A percentile compares a stretch with the other conserved stretches of the same genome.
These are phyloP conservation scores for Melanotaenia parkinsoni DNA, from an alignment of 2,797 vertebrate species.

Conservation along the genomic window DNA sequence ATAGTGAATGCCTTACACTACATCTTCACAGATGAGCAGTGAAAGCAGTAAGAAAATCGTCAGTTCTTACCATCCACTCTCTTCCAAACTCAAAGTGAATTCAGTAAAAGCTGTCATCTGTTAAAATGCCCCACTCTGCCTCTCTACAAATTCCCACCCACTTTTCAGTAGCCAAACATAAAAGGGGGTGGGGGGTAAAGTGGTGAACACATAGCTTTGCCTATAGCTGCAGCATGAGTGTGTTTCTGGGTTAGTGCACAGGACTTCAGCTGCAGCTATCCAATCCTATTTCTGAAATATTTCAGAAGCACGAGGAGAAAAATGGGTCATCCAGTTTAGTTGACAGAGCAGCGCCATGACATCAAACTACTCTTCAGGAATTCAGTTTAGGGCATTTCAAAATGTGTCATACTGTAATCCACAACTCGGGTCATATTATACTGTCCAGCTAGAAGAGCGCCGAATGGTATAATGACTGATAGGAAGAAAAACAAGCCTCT, in stretches of 20 bases:
- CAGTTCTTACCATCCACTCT: slow-evolving; percentile 52
- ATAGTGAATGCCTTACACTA: slow-evolving; percentile 65
- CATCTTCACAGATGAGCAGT: slow-evolving; percentile 52
- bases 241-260: slow-evolving; percentile 84
- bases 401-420: slow-evolving; percentile 65
- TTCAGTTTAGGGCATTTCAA: slow-evolving; percentile 75
- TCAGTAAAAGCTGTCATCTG: slow-evolving; percentile 75
- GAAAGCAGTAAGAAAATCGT: slow-evolving; percentile 33
- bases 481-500: slow-evolving; percentile 16
- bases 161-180: slow-evolving; percentile 76
- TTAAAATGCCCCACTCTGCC: slow-evolving; percentile 73
- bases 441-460: slow-evolving; percentile 20
- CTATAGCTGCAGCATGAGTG: slow-evolving; percentile 76
- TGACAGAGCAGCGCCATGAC: slow-evolving; percentile 75
- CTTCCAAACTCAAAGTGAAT: slow-evolving; percentile 71
- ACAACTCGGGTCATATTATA: slow-evolving; percentile 55
- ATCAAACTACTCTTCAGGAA: slow-evolving; percentile 81
- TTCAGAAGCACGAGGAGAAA: slow-evolving; percentile 76
- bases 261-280: slow-evolving; percentile 80
- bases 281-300: slow-evolving; percentile 83
- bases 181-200: slow-evolving; percentile 43
- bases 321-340: slow-evolving; percentile 83
- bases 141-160: slow-evolving; percentile 75
- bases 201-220: slow-evolving; percentile 71
- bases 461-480: slow-evolving; percentile 4